Evolutionary conservation across 2,113 vertebrate genomes (phyloP).

Genomic region (Heloderma charlesbogerti): DNA sequence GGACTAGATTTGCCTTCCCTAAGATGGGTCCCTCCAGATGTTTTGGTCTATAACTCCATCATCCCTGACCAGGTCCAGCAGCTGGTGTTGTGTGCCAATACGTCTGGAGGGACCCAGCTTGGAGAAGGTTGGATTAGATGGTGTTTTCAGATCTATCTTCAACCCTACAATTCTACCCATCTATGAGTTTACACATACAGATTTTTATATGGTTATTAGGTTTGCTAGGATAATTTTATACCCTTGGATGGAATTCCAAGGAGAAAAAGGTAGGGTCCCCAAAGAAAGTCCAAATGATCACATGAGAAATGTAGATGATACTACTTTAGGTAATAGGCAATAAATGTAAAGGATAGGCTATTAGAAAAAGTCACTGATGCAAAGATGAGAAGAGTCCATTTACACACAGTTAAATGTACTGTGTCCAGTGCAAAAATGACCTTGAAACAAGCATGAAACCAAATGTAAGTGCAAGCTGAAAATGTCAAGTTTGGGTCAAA

Average conservation of each 20-base stretch:
- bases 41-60: too few species aligned
- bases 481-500: background rate
- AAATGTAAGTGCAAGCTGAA: background rate
- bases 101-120: background rate
- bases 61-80: too few species aligned
- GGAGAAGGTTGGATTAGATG: background rate
- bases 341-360: background rate
- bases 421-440: background rate
- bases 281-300: background rate
- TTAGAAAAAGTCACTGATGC: background rate
- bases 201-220: background rate
- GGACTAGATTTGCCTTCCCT: background rate
- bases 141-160: background rate
- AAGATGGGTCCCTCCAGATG: too few species aligned
- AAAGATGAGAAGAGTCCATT: background rate
- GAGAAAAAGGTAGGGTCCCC: background rate
- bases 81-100: background rate
- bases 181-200: background rate
- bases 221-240: background rate
- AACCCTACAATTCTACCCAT: background rate
- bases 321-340: background rate
- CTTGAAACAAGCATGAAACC: background rate
- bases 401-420: slow-evolving; percentile 1
- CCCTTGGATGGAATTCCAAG: background rate
- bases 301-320: background rate